These are phyloP conservation scores for Leptopilina myrica DNA, from an alignment of 2,888 invertebrate species.

Conservation along the genomic window DNA sequence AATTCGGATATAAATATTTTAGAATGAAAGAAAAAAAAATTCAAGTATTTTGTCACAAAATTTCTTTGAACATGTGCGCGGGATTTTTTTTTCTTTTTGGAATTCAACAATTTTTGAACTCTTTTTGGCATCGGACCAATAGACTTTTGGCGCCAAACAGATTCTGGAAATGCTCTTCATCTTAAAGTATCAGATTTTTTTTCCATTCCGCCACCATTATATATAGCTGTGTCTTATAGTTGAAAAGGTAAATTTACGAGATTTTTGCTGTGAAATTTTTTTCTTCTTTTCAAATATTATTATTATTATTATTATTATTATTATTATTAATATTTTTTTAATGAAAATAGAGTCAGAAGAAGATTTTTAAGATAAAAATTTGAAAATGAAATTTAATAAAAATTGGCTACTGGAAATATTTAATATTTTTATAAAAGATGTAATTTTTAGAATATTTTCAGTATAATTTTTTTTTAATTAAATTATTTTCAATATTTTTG, in stretches of 20 bases:
- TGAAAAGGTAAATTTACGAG: conserved; percentile 12
- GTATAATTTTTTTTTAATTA: too few species aligned
- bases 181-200: background rate
- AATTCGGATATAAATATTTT: too few species aligned
- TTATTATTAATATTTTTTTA: background rate
- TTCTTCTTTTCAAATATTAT: background rate
- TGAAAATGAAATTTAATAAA: too few species aligned
- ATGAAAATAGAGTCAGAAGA: background rate
- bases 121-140: background rate
- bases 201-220: background rate
- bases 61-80: too few species aligned
- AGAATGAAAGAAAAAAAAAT: too few species aligned
- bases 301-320: background rate
- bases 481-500: too few species aligned
- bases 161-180: background rate
- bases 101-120: background rate
- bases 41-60: too few species aligned
- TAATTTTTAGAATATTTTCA: too few species aligned
- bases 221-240: background rate
- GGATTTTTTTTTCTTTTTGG: background rate
- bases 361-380: too few species aligned
- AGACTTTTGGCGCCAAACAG: conserved; percentile 19
- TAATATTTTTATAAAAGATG: too few species aligned
- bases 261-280: background rate
- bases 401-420: too few species aligned